Evolutionary conservation across 2,797 vertebrate genomes (phyloP).

Genomic region (Eleutherodactylus coqui): DNA sequence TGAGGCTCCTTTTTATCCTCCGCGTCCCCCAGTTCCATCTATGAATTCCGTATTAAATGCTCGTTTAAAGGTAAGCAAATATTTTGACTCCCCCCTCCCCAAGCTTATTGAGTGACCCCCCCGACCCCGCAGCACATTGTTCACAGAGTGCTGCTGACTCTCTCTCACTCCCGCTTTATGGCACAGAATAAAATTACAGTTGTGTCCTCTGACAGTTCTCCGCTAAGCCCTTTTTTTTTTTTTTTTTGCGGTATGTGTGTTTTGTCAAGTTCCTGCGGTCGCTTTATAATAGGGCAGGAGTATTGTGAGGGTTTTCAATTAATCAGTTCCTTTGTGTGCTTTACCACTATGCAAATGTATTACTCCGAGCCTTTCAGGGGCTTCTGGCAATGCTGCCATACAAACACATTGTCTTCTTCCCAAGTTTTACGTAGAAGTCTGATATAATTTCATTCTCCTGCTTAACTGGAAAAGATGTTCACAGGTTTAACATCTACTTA

Average conservation of each 20-base stretch:
- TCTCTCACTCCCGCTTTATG: slow-evolving; percentile 76
- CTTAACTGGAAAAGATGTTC: not conserved
- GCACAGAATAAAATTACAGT: slow-evolving; percentile 79
- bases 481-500: not conserved
- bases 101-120: slow-evolving; percentile 72
- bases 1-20: slow-evolving; percentile 20
- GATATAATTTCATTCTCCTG: slow-evolving; percentile 72
- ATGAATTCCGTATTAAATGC: slow-evolving; percentile 62
- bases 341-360: slow-evolving; percentile 98
- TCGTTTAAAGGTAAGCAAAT: slow-evolving; percentile 58
- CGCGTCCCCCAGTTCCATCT: slow-evolving; percentile 2
- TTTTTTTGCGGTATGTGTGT: slow-evolving; percentile 76
- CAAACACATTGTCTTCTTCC: slow-evolving; percentile 89
- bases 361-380: slow-evolving; percentile 88
- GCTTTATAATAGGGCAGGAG: slow-evolving; percentile 87
- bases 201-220: slow-evolving; percentile 78
- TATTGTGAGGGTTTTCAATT: slow-evolving; percentile 95
- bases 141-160: slow-evolving; percentile 62
- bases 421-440: slow-evolving; percentile 98
- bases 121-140: slow-evolving; percentile 79
- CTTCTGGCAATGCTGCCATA: slow-evolving; percentile 94
- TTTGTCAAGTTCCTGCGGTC: slow-evolving; percentile 88
- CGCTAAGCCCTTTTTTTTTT: slow-evolving; percentile 71
- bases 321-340: slow-evolving; percentile 95
- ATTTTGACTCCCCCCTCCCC: slow-evolving; percentile 54